A percentile compares a stretch with the other conserved stretches of the same genome.
Evolutionary conservation across 2,113 vertebrate genomes (phyloP).

Genomic region (Corythoichthys intestinalis): DNA sequence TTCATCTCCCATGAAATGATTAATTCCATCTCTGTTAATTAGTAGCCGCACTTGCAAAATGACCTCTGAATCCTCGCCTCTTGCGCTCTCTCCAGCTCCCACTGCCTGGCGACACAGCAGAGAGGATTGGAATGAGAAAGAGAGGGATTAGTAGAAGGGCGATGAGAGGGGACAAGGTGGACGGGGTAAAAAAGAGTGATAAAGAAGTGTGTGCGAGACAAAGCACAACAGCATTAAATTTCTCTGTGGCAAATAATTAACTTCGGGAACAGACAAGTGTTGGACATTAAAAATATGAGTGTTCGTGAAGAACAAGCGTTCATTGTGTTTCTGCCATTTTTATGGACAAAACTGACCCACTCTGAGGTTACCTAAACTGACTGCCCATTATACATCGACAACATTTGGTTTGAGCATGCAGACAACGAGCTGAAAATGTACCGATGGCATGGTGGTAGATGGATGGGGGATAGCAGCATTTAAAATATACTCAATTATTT

Average conservation of each 20-base stretch:
- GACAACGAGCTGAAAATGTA: conserved; percentile 20
- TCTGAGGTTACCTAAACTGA: background rate
- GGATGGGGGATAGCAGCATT: conserved; percentile 53
- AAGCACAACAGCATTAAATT: conserved; percentile 27
- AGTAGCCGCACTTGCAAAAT: conserved; percentile 58
- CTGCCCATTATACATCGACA: background rate
- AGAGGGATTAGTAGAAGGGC: conserved; percentile 42
- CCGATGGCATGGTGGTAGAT: conserved; percentile 34
- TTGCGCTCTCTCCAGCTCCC: conserved; percentile 23
- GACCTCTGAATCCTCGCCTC: conserved; percentile 53
- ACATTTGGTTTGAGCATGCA: conserved; percentile 28
- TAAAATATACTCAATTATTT: conserved; percentile 65
- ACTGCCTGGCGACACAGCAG: conserved; percentile 34
- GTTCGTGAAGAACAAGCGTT: conserved; percentile 16
- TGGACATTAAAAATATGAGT: conserved; percentile 1
- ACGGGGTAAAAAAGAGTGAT: conserved; percentile 32
- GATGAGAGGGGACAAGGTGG: conserved; percentile 23
- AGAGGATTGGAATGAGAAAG: conserved; percentile 20
- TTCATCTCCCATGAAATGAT: conserved; percentile 53
- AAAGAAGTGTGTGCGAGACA: conserved; percentile 26
- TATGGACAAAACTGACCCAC: background rate
- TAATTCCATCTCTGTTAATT: conserved; percentile 59
- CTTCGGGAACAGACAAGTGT: background rate
- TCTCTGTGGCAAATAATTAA: conserved; percentile 17
- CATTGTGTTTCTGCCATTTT: background rate